phyloP scores from a whole-genome alignment of 2,888 invertebrate species.

The Dasysyrphus tricinctus region DNA sequence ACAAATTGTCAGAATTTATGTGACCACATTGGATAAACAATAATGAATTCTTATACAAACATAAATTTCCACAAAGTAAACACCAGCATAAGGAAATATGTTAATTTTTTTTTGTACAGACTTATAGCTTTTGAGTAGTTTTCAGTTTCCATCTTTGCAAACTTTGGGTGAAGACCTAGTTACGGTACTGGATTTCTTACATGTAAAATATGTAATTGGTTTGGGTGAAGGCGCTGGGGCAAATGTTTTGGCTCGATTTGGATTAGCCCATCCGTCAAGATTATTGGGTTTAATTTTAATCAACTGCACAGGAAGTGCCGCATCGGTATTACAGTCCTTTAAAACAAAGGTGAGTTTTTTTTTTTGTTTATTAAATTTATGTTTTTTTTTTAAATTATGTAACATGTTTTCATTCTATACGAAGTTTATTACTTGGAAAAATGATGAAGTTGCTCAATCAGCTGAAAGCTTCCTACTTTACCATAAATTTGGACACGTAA shows the following conservation, averaged over 20 bases:
- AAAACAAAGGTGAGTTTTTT: slow-evolving; percentile 87
- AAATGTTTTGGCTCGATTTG: slow-evolving; percentile 93
- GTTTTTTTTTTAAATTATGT: neutral
- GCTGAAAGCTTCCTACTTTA: slow-evolving; percentile 94
- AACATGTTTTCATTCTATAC: slow-evolving; percentile 14
- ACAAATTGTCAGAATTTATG: too few relatives aligned
- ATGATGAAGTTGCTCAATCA: slow-evolving; percentile 92
- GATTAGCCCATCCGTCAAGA: slow-evolving; percentile 91
- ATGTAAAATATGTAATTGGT: slow-evolving; percentile 92
- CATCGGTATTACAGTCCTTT: slow-evolving; percentile 93
- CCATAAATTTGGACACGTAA: slow-evolving; percentile 96
- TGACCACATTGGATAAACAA: too few relatives aligned
- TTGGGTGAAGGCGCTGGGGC: slow-evolving; percentile 95
- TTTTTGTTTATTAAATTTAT: slow-evolving; percentile 27
- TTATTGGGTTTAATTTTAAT: slow-evolving; percentile 92
- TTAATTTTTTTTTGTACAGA: neutral
- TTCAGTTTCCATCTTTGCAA: slow-evolving; percentile 92
- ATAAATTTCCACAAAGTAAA: too few relatives aligned
- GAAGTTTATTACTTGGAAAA: slow-evolving; percentile 92
- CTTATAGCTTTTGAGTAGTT: slow-evolving; percentile 83
- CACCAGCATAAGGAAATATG: slow-evolving; percentile 9
- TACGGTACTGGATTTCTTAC: slow-evolving; percentile 91
- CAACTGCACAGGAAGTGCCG: slow-evolving; percentile 94
- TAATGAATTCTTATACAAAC: too few relatives aligned
- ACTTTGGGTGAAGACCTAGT: slow-evolving; percentile 92